Evolutionary conservation across 2,888 invertebrate genomes (phyloP), one percentile per base, ranked within the genome.

Genomic region (Nebria salina): DNA sequence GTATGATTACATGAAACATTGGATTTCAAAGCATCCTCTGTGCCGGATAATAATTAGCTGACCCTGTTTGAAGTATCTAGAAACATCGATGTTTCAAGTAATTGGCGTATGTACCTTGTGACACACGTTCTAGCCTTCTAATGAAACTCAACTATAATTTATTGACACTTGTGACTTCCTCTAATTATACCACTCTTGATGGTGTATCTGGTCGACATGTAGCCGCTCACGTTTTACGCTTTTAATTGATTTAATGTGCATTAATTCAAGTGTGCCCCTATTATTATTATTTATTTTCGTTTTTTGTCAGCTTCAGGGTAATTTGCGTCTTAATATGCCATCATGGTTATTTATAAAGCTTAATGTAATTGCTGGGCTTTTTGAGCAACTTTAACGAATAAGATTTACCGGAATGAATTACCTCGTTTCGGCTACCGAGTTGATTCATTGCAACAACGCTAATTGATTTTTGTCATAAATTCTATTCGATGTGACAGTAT

Each of bases 91-190:
- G 8, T 7, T 54, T 8, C 54, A 54, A 54, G 11, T 54, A 54
- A 54, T 54, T 54, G 54, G 54, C 54, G 54, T 34, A 34, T 5
- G 7, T 13, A 54, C 54, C 54, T 54, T 54, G 54, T 54, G 7
- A 54, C 54, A 54, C 7, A 54, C 54, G 54, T 54, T 11, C 54
- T 7, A 54, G 54, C 11, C 54, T 54, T 70, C 70, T 26, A 70
- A 70, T 70, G 70, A 34, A 34, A 26, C 70, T 70, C 13, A 70
- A 70, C 34, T 70, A 70, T 70, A 70, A 70, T 70, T 70, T 70
- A 70, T 70, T 70, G 70, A 70, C 70, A 70, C 70, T 70, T 70
- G 26, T 70, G 26, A 13, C 26, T 70, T 70, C 70, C 13, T 13
- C 20, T 70, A 70, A 70, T 70, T 70, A 20, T 70, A 70, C 34